A percentile compares a stretch with the other conserved stretches of the same genome.
Conservation (phyloP, 2,888 invertebrate genomes). For the Spicauda simplicius region DNA sequence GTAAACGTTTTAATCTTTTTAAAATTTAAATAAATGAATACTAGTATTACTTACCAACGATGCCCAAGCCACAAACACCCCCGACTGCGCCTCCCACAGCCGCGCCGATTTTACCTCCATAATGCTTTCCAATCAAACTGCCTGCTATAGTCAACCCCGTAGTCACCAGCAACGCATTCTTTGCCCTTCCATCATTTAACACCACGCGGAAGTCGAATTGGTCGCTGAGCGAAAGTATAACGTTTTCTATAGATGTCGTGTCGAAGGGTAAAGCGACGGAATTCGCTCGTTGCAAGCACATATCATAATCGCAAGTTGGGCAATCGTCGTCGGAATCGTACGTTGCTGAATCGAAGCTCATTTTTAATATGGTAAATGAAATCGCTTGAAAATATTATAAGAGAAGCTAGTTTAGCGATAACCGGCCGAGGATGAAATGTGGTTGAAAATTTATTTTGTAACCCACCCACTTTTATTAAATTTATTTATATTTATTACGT, state of each 20-base stretch:
- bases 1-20: too few species aligned
- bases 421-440: neutral
- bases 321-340: constrained; percentile 52
- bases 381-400: neutral
- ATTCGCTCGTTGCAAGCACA: constrained; percentile 50
- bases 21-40: neutral
- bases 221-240: constrained; percentile 67
- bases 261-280: constrained; percentile 61
- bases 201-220: constrained; percentile 71
- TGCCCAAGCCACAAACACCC: constrained; percentile 71
- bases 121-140: constrained; percentile 68
- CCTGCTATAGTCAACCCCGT: constrained; percentile 70
- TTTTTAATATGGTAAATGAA: constrained; percentile 1
- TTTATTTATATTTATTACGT: neutral
- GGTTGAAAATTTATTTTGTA: neutral
- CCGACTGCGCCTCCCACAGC: constrained; percentile 72
- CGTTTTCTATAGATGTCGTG: constrained; percentile 59
- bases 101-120: constrained; percentile 72
- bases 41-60: constrained; percentile 62
- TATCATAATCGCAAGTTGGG: constrained; percentile 51
- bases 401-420: neutral
- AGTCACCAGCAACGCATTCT: constrained; percentile 62
- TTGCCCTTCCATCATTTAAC: constrained; percentile 55
- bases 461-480: neutral
- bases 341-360: constrained; percentile 46